A percentile compares a stretch with the other conserved stretches of the same genome.
phyloP scores from a whole-genome alignment of 2,797 vertebrate species.

The Orientallactaga sibirica region DNA sequence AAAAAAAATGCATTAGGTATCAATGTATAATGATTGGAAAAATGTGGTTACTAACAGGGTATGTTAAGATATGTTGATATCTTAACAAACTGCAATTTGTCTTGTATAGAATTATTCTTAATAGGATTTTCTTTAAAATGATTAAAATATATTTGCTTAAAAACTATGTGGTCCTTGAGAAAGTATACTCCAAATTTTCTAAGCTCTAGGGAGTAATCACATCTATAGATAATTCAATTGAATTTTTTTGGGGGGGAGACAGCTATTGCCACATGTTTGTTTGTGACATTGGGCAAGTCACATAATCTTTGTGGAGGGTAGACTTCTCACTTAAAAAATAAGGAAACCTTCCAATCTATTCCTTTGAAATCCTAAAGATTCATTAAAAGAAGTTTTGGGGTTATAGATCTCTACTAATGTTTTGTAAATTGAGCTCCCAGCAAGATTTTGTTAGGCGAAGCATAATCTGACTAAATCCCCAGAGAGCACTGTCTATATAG shows the following conservation, averaged over 20 bases:
- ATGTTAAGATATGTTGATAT: constrained; percentile 35
- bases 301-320: background rate
- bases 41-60: background rate
- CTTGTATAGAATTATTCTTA: constrained; percentile 36
- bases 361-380: background rate
- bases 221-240: background rate
- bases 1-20: background rate
- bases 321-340: constrained; percentile 22
- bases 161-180: background rate
- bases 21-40: background rate
- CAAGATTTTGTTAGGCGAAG: background rate
- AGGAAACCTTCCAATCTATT: background rate
- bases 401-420: background rate
- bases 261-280: background rate
- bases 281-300: background rate
- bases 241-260: background rate
- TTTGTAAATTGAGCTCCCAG: background rate
- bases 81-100: constrained; percentile 14
- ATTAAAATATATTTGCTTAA: background rate
- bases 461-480: background rate
- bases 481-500: background rate
- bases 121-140: constrained; percentile 43
- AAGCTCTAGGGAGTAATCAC: background rate
- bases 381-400: background rate
- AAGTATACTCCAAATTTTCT: background rate